A percentile compares a stretch with the other conserved stretches of the same genome.
phyloP scores from a whole-genome alignment of 2,888 invertebrate genomes.

The Melikaiella ostensackeni region DNA sequence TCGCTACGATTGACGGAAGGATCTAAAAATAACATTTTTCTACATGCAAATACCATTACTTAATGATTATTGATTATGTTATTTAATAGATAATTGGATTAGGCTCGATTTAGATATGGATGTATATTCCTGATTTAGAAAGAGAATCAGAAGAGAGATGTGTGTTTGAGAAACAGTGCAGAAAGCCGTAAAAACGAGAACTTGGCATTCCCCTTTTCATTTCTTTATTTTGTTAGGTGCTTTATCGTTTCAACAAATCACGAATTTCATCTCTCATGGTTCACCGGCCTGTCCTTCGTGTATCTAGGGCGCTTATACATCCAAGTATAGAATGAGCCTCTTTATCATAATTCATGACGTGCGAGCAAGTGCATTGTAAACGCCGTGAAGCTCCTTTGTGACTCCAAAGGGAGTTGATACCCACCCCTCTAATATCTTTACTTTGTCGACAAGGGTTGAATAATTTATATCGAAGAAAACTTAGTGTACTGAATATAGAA shows the following conservation, averaged over 20 bases:
- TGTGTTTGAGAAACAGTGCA: background rate
- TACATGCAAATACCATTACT: no score
- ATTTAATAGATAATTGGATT: background rate
- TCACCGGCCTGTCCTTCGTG: constrained; percentile 67
- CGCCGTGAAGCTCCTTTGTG: constrained; percentile 43
- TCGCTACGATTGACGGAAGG: background rate
- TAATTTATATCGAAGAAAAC: constrained; percentile 10
- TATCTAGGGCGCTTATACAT: constrained; percentile 70
- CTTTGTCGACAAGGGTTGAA: constrained; percentile 30
- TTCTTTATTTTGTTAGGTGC: background rate
- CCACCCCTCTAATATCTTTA: constrained; percentile 12
- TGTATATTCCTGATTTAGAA: background rate
- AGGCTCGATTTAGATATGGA: background rate
- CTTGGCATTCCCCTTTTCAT: background rate
- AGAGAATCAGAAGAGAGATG: background rate
- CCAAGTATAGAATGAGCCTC: constrained; percentile 62
- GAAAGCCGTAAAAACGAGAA: background rate
- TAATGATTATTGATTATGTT: no score
- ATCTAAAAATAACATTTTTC: background rate
- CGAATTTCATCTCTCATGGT: constrained; percentile 57
- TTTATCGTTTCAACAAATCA: constrained; percentile 30
- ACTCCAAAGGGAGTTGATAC: constrained; percentile 9
- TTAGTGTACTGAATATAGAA: background rate
- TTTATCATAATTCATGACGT: constrained; percentile 69
- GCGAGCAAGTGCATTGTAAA: constrained; percentile 61